Evolutionary conservation across 2,888 invertebrate species (phyloP), one percentile per base, ranked within the genome.

Genomic region (Mechanitis mazaeus): DNA sequence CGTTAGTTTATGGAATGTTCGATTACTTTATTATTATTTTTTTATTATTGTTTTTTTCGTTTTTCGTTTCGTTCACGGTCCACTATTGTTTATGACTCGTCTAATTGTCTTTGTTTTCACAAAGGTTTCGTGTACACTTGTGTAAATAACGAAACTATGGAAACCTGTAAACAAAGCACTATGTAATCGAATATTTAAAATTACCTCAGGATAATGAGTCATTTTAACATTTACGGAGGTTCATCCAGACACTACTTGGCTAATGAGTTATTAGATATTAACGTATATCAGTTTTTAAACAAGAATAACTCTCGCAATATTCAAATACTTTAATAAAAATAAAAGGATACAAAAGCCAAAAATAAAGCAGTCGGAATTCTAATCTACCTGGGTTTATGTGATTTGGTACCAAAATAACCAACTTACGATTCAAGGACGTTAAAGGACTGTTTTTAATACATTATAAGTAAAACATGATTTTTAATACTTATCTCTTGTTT

Each of bases 1-100:
- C 75, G 78, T 85, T 85, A 86, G 80, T 78, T 75, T 79, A 80
- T 84, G 88, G 88, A 88, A 89, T 89, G 88, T 75, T 82, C 76
- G 75, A 77, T 84, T 81, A 35, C 58, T 64, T 65, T 60, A 65
- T 64, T 46, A 64, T 69, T 67, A 71, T 69, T 65, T 74, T 72
- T 70, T 78, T 71, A 69, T 65, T 69, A 64, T 74, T 73, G 74
- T 78, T 74, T 67, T 72, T 72, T 77, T 75, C 75, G 79, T 69
- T 73, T 74, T 74, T 72, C 72, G 76, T 78, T 78, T 72, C 72
- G 70, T 68, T 56, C 60, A 73, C 71, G 66, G 66, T 71, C 64
- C 59, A 66, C 63, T 69, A 69, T 55, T 67, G 66, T 67, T 56
- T 66, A 71, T 80, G 71, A 79, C 72, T 81, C 83, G 81, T 77